Evolutionary conservation across 2,113 vertebrate species (phyloP), one percentile per base, ranked within the genome.

Genomic region (Scortum barcoo): DNA sequence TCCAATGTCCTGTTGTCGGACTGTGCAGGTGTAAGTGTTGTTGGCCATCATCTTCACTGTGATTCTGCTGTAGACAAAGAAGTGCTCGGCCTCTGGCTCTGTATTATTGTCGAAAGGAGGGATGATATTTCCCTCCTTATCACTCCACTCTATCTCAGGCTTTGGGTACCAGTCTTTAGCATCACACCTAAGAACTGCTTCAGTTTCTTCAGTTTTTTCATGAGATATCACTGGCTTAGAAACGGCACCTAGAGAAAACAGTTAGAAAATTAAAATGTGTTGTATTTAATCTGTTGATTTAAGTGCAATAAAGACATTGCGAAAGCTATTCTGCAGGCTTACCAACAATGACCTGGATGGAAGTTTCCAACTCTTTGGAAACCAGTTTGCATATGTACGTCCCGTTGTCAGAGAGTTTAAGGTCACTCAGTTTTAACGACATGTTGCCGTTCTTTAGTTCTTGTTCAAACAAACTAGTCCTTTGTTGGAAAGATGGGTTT

Each of bases 81-180:
- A 56, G 53, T 26, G 24, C 16, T 51, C 48, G 2, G 22, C 33
- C 17, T 46, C 13, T 9, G 20, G 7, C 17, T 20, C 38, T 24
- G 62, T 42, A 17, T 14, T 42, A 5, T 4, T 9, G 40, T 44
- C n/a, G 2, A 26, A 7, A 46, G 7, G 14, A 9, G n/a, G 24
- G 24, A 46, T 9, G 40, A 66, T 17, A 16, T 3, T 14, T 46
- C 7, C 40, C 8, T 10, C 5, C 7, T 40, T 9, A 16, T 28
- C 40, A 7, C 22, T 66, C 63, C 63, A 66, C 40, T 66, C 63
- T n/a, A 66, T 46, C n/a, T 66, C 40, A 44, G 63, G 63, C 63
- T 46, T 26, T 46, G 63, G 63, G 8, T 46, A 46, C 63, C 63
- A 66, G 2, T 46, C 46, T 11, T 26, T 26, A 17, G 63, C 63